A percentile compares a stretch with the other conserved stretches of the same genome.
phyloP scores from a whole-genome alignment of 2,113 vertebrate species.

The Chaetops frenatus region DNA sequence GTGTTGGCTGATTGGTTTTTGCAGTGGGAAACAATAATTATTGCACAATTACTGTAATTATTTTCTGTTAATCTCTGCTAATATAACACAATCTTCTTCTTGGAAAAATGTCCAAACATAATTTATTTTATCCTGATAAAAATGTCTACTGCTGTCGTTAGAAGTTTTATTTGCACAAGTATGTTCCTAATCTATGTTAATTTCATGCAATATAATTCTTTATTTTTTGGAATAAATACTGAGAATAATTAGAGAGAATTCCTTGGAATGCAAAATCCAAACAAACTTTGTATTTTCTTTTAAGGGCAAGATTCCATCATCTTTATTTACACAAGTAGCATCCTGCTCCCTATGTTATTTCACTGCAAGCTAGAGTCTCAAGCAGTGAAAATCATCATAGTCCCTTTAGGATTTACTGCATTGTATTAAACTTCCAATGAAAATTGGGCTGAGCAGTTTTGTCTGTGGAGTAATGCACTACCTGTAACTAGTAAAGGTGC shows the following conservation, averaged over 20 bases:
- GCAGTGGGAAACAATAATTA: constrained; percentile 9
- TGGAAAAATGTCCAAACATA: constrained; percentile 10
- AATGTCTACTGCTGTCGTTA: constrained; percentile 25
- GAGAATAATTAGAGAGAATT: constrained; percentile 46
- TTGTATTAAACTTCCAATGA: not conserved
- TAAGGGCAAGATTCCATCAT: constrained; percentile 18
- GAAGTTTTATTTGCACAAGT: constrained; percentile 53
- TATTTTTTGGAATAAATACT: constrained; percentile 54
- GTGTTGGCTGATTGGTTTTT: constrained; percentile 8
- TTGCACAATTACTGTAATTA: not conserved
- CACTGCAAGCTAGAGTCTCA: not conserved
- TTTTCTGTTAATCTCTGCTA: not conserved
- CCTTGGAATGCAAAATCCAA: constrained; percentile 53
- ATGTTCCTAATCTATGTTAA: constrained; percentile 60
- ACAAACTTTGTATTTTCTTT: not conserved
- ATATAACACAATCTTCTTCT: not conserved
- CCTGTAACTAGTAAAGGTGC: constrained; percentile 18
- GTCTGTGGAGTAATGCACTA: constrained; percentile 4
- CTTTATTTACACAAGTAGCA: constrained; percentile 47
- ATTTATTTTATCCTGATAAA: constrained; percentile 40
- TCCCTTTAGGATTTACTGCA: not conserved
- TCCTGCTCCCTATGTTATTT: not conserved
- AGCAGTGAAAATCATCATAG: constrained; percentile 10
- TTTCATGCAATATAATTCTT: constrained; percentile 63
- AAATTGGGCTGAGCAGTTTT: constrained; percentile 6